A percentile compares a stretch with the other conserved stretches of the same genome.
These are phyloP conservation scores for Ricordea florida DNA, from an alignment of 92 coral and sea anemone genomes.

Conservation along the genomic window DNA sequence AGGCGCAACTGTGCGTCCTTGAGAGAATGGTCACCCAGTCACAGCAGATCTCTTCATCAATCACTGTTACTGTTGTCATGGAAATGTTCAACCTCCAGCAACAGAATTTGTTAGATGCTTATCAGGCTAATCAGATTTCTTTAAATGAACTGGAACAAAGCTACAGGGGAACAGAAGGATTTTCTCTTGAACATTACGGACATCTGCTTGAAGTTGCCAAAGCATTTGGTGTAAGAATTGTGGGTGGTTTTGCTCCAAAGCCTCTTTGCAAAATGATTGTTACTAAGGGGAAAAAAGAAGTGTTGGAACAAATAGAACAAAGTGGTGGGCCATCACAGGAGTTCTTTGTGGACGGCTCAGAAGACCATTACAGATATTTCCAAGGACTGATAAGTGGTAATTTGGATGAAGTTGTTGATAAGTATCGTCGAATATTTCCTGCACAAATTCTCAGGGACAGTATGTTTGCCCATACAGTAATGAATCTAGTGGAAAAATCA, in stretches of 20 bases:
- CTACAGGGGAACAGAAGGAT: constrained; percentile 75
- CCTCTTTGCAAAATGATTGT: constrained; percentile 56
- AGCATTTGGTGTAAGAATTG: constrained; percentile 56
- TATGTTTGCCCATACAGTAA: constrained; percentile 67
- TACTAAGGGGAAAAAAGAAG: constrained; percentile 51
- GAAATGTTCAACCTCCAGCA: constrained; percentile 86
- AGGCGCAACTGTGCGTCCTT: constrained; percentile 79
- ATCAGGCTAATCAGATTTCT: constrained; percentile 60
- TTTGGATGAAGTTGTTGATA: constrained; percentile 48
- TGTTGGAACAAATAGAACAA: constrained; percentile 44
- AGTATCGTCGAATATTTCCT: constrained; percentile 78
- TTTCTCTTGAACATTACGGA: constrained; percentile 69
- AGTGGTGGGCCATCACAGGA: constrained; percentile 56
- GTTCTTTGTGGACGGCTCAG: constrained; percentile 74
- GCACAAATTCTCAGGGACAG: constrained; percentile 79
- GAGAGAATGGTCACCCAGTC: constrained; percentile 79
- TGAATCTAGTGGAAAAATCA: constrained; percentile 43
- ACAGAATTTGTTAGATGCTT: constrained; percentile 70
- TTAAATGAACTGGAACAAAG: constrained; percentile 55
- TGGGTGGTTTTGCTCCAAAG: constrained; percentile 78
- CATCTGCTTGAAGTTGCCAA: constrained; percentile 65
- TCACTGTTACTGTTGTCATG: constrained; percentile 47
- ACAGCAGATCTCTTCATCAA: constrained; percentile 6
- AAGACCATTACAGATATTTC: constrained; percentile 72
- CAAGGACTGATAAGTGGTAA: constrained; percentile 84